These are phyloP conservation scores for Leuciscus idus DNA, from an alignment of 2,113 vertebrate species.

Conservation along the genomic window DNA sequence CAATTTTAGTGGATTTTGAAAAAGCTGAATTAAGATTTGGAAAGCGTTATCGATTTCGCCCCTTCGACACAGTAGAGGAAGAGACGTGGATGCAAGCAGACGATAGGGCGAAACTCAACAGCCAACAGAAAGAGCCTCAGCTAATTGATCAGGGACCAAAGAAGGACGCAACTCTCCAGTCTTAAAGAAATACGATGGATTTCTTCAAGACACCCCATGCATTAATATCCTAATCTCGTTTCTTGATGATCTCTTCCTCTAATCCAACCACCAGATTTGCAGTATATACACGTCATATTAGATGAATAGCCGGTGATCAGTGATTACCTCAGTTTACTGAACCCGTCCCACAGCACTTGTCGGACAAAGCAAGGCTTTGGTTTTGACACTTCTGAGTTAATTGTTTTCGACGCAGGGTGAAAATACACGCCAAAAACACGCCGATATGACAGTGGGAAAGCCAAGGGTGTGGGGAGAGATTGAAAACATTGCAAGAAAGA, in stretches of 20 bases:
- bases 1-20: conserved; percentile 5
- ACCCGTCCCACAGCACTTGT: neutral
- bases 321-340: conserved; percentile 20
- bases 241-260: no score
- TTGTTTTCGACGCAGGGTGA: conserved; percentile 9
- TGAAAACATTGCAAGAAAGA: conserved; percentile 55
- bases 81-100: neutral
- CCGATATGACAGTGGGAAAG: conserved; percentile 26
- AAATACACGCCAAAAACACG: conserved; percentile 21
- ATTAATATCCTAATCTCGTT: neutral
- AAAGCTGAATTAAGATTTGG: neutral
- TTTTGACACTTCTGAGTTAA: neutral
- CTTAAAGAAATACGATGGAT: conserved; percentile 8
- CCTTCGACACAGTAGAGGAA: neutral
- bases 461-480: conserved; percentile 50
- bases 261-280: no score
- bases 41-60: neutral
- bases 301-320: neutral
- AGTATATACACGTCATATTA: neutral
- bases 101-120: conserved; percentile 7
- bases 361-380: neutral
- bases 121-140: conserved; percentile 21
- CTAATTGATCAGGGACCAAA: neutral
- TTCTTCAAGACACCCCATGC: conserved; percentile 3
- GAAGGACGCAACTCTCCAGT: neutral